Evolutionary conservation across 2,888 invertebrate genomes (phyloP), one percentile per base, ranked within the genome.

Genomic region (Mesoligia furuncula): DNA sequence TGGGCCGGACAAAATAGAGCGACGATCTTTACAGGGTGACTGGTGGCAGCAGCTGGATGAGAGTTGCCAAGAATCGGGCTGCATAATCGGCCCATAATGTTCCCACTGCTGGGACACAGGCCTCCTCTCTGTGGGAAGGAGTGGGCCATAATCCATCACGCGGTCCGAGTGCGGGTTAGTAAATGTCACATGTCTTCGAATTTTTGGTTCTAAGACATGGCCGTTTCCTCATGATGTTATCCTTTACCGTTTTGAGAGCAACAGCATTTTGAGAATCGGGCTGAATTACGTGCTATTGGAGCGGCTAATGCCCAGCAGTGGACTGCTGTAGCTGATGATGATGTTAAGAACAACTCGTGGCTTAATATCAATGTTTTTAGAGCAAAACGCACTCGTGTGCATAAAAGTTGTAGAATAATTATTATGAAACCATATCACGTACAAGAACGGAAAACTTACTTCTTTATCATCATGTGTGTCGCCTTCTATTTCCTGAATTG

Each of bases 401-500:
- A n/a, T 6, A 27, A 9, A 27, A 24, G 11, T 27, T 45, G 15
- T 27, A 20, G 48, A 74, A 36, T 45, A 15, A 42, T 75, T 15
- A 31, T 76, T 15, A 31, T 64, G 20, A 57, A 75, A 77, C 62
- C 5, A 4, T 54, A 27, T 45, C 3, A 62, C 24, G 9, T 36
- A 20, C 15, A 64, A 51, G 15, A 65, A 59, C 11, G n/a, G 6
- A 64, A 51, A 64, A 42, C 85, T 64, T 59, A 83, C 83, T 39
- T 85, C 84, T 51, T 42, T 73, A 11, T 73, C 73, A 20, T 81
- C 42, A 11, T 65, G 27, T 17, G 75, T 31, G 15, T 66, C 54
- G 11, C 94, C 90, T 73, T 88, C 84, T 9, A 80, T 74, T n/a
- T 92, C 91, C 2, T 92, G 85, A 3, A 81, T 71, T 0, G 80